Evolutionary conservation across 2,888 invertebrate genomes (phyloP).

Genomic region (Hypsopygia costalis): DNA sequence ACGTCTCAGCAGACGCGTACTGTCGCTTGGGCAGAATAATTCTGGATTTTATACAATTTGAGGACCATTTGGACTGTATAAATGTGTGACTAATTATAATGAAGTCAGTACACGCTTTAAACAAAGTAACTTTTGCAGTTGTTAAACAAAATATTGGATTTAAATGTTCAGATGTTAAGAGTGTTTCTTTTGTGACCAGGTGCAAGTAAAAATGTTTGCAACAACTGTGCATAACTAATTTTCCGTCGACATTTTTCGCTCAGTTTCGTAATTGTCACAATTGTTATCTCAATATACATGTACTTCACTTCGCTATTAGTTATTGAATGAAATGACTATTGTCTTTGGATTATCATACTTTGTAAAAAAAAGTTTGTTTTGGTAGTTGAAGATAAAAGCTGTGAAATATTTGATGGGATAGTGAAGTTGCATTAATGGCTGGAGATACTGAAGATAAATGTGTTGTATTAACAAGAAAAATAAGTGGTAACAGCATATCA

Average conservation of each 20-base stretch:
- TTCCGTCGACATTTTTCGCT: not conserved
- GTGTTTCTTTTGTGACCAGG: not conserved
- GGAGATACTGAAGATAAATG: not conserved
- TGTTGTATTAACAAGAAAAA: not conserved
- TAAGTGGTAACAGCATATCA: not conserved
- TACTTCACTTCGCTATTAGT: no score
- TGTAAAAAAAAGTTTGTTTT: no score
- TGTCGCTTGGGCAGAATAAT: not conserved
- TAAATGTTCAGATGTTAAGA: not conserved
- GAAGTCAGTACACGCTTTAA: conserved; percentile 1
- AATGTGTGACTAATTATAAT: conserved; percentile 10
- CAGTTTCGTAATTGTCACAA: conserved; percentile 5
- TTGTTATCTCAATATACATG: not conserved
- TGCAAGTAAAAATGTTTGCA: not conserved
- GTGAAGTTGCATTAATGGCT: not conserved
- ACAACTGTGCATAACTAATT: conserved; percentile 14
- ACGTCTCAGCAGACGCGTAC: no score
- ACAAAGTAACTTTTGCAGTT: conserved; percentile 1
- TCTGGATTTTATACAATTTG: not conserved
- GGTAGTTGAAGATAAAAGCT: no score
- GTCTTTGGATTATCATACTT: no score
- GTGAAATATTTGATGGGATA: no score
- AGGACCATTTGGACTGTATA: not conserved
- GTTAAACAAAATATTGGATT: conserved; percentile 1
- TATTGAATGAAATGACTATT: no score